Evolutionary conservation across 1,140 invertebrate genomes (phyloP).

Genomic region (Lasaia peninsularis): DNA sequence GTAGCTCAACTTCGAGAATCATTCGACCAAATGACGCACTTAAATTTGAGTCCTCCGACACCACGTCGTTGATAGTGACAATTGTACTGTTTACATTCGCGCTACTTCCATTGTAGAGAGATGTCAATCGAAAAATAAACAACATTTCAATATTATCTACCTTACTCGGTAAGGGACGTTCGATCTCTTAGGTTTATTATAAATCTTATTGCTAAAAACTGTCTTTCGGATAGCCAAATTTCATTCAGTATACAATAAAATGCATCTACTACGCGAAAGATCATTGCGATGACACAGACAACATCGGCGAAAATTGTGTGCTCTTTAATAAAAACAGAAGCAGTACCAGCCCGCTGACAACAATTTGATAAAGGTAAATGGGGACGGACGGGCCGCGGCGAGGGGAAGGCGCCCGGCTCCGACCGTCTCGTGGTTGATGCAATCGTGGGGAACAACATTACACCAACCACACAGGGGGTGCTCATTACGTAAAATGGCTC

Average conservation of each 20-base stretch:
- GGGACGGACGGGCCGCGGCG: constrained; percentile 18
- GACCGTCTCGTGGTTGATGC: constrained; percentile 49
- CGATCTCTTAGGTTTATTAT: constrained; percentile 73
- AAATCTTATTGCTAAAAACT: constrained; percentile 72
- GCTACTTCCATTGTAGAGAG: constrained; percentile 51
- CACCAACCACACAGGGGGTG: constrained; percentile 65
- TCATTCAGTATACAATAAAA: constrained; percentile 31
- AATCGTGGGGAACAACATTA: constrained; percentile 68
- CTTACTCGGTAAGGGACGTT: constrained; percentile 77
- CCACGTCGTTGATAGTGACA: constrained; percentile 5
- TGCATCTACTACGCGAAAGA: constrained; percentile 43
- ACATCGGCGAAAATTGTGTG: constrained; percentile 40
- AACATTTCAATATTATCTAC: constrained; percentile 70
- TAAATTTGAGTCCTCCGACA: constrained; percentile 26
- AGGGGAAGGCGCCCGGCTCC: constrained; percentile 37
- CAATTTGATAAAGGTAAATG: constrained; percentile 15
- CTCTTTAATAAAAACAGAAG: constrained; percentile 55
- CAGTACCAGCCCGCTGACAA: constrained; percentile 61
- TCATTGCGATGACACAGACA: constrained; percentile 37
- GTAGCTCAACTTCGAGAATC: constrained; percentile 39
- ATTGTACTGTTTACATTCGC: constrained; percentile 28
- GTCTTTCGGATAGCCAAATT: constrained; percentile 61
- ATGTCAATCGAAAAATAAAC: constrained; percentile 70
- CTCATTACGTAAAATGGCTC: constrained; percentile 76
- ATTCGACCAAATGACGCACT: constrained; percentile 16